Percentiles rank a stretch among this genome's conserved stretches.
phyloP scores from a whole-genome alignment of 2,797 vertebrate genomes.

The Myoxocephalus aenaeus region DNA sequence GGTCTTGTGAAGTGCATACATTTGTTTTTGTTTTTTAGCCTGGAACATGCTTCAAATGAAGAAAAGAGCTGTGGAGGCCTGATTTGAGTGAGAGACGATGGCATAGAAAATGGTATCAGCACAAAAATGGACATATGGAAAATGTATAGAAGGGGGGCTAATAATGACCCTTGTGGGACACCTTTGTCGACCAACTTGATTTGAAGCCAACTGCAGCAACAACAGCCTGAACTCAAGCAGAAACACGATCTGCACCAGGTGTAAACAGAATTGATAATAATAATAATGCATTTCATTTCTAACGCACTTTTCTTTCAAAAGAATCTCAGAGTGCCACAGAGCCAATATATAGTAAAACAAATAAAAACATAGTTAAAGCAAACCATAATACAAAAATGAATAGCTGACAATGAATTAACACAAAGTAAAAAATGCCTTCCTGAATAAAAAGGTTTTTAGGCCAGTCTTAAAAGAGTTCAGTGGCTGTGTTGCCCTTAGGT shows the following conservation, averaged over 20 bases:
- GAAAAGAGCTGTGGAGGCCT: neutral
- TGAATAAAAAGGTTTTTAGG: too few relatives aligned
- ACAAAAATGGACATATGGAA: slow-evolving; percentile 2
- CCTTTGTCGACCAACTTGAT: neutral
- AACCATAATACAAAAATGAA: too few relatives aligned
- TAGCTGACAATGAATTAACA: too few relatives aligned
- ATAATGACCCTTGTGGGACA: slow-evolving; percentile 1
- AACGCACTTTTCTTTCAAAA: too few relatives aligned
- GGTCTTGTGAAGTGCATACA: neutral
- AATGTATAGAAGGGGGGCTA: neutral
- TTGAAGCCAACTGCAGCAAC: slow-evolving; percentile 1
- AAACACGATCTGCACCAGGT: neutral
- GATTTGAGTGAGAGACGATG: rapidly evolving
- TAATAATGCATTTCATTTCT: too few relatives aligned
- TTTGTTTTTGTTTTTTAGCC: neutral
- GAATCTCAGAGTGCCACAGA: too few relatives aligned
- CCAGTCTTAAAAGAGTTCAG: too few relatives aligned
- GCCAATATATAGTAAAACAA: too few relatives aligned
- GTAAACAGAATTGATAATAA: neutral
- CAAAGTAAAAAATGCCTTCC: too few relatives aligned
- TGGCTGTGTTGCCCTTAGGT: too few relatives aligned
- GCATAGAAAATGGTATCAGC: slow-evolving; percentile 6
- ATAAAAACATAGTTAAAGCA: too few relatives aligned
- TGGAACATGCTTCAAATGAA: neutral
- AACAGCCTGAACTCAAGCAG: neutral